phyloP scores from a whole-genome alignment of 2,113 vertebrate species.

The Struthidea cinerea region DNA sequence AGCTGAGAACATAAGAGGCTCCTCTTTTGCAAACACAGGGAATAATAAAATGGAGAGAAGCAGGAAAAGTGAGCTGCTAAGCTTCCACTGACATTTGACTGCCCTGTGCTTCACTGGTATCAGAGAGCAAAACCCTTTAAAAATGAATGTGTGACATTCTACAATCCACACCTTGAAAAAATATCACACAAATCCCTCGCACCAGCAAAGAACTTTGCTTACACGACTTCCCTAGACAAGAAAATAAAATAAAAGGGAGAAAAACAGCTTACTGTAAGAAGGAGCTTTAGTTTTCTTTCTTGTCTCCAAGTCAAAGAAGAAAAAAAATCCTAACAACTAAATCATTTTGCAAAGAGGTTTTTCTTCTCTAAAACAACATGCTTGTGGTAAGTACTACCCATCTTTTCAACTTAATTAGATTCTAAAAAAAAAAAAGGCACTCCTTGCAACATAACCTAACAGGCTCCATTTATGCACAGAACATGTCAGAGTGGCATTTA shows the following conservation, averaged over 20 bases:
- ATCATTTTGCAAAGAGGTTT: slow-evolving; percentile 27
- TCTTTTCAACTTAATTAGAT: slow-evolving; percentile 1
- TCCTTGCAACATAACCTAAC: neutral
- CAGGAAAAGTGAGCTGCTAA: slow-evolving; percentile 45
- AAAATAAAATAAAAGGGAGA: slow-evolving; percentile 59
- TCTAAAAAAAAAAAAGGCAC: neutral
- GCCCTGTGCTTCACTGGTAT: slow-evolving; percentile 65
- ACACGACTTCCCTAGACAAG: slow-evolving; percentile 14
- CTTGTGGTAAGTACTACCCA: neutral
- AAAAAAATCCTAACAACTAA: slow-evolving; percentile 1
- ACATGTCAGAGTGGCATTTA: neutral
- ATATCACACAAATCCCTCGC: slow-evolving; percentile 48
- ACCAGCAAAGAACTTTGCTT: slow-evolving; percentile 34
- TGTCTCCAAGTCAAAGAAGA: neutral
- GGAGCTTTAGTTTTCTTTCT: neutral
- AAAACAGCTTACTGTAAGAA: slow-evolving; percentile 43
- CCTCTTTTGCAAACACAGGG: slow-evolving; percentile 26
- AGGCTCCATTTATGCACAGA: neutral
- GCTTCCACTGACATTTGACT: slow-evolving; percentile 65
- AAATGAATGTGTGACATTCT: slow-evolving; percentile 77
- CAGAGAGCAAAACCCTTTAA: slow-evolving; percentile 68
- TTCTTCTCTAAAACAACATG: neutral
- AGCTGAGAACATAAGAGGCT: neutral
- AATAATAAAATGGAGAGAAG: neutral
- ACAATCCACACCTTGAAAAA: slow-evolving; percentile 65